Conservation (phyloP, 2,888 invertebrate species). For the Linnaemya vulpina region DNA sequence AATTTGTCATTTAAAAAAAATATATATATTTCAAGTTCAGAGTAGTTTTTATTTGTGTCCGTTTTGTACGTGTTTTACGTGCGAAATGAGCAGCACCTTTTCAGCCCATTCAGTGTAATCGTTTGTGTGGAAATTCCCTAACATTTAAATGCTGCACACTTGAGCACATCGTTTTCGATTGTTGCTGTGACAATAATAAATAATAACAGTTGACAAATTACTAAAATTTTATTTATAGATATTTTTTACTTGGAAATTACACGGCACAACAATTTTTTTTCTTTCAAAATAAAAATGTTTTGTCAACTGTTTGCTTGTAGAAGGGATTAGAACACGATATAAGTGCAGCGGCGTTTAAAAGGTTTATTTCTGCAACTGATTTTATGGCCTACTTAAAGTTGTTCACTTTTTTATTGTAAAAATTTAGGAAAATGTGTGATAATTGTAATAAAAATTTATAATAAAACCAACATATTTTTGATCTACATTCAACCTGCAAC, state of each 20-base stretch:
- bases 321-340: no score
- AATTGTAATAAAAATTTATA: no score
- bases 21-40: slow-evolving; percentile 59
- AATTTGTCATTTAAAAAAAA: slow-evolving; percentile 56
- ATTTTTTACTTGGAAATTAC: no score
- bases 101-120: neutral
- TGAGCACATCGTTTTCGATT: slow-evolving; percentile 12
- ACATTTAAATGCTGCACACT: slow-evolving; percentile 15
- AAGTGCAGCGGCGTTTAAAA: no score
- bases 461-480: no score
- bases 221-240: slow-evolving; percentile 20
- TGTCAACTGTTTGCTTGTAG: no score
- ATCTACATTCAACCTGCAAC: no score
- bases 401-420: no score
- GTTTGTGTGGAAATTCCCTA: slow-evolving; percentile 49
- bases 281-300: slow-evolving; percentile 2
- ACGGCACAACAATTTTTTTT: no score
- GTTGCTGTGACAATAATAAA: slow-evolving; percentile 9
- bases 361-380: no score
- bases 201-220: slow-evolving; percentile 29
- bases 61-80: slow-evolving; percentile 2
- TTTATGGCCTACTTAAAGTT: no score
- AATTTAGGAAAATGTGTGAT: no score
- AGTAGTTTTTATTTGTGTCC: neutral
- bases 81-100: slow-evolving; percentile 1